Evolutionary conservation across 2,888 invertebrate species (phyloP).

Genomic region (Uropetala carovei): DNA sequence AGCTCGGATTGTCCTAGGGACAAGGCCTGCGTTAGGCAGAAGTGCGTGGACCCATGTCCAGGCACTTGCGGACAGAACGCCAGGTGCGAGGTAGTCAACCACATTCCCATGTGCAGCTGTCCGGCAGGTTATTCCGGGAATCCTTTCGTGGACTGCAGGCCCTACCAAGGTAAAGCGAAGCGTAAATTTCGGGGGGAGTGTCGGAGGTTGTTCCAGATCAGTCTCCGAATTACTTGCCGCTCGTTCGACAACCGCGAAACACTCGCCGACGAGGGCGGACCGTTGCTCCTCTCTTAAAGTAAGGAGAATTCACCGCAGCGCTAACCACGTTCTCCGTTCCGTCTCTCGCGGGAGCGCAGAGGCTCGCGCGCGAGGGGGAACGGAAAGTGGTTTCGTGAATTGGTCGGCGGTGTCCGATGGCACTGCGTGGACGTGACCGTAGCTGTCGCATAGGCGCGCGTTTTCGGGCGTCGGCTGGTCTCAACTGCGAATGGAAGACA

Average conservation of each 20-base stretch:
- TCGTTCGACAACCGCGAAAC: background rate
- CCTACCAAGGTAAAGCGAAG: conserved; percentile 59
- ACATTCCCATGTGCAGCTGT: conserved; percentile 79
- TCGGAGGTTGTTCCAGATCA: conserved; percentile 37
- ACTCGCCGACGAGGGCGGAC: no score
- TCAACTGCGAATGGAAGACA: background rate
- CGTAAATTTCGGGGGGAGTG: background rate
- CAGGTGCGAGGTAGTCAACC: conserved; percentile 76
- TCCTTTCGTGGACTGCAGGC: conserved; percentile 71
- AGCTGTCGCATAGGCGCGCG: background rate
- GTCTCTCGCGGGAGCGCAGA: background rate
- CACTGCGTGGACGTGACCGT: background rate
- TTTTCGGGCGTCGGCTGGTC: background rate
- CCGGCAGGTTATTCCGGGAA: conserved; percentile 74
- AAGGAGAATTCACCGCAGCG: background rate
- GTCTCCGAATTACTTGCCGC: background rate
- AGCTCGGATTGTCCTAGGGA: conserved; percentile 72
- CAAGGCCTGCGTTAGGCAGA: conserved; percentile 74
- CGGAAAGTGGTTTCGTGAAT: background rate
- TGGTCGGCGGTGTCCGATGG: background rate
- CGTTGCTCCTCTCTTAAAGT: background rate
- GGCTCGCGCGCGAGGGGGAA: background rate
- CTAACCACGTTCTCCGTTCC: no score
- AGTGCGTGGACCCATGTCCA: conserved; percentile 80
- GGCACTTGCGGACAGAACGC: conserved; percentile 74